These are phyloP conservation scores for Camptogramma bilineatum DNA, from an alignment of 2,888 invertebrate genomes.

Conservation along the genomic window DNA sequence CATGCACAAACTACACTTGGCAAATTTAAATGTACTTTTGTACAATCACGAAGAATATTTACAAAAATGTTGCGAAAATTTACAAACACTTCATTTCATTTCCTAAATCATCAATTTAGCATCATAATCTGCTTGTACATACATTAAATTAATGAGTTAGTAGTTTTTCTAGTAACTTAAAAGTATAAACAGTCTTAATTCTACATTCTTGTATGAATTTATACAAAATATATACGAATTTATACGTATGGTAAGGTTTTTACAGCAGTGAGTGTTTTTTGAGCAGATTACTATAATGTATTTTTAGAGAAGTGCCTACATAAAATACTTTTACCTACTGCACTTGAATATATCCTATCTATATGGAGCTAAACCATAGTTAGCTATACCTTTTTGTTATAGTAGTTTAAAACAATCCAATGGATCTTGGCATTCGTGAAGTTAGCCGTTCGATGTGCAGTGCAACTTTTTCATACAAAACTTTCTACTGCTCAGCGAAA, in stretches of 20 bases:
- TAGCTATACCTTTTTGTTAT: too few species aligned
- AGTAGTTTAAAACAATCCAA: too few species aligned
- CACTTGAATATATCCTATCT: not conserved
- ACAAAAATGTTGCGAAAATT: constrained; percentile 24
- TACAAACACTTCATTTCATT: constrained; percentile 29
- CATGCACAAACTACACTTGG: constrained; percentile 18
- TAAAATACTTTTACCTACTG: constrained; percentile 9
- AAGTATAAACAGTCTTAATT: constrained; percentile 54
- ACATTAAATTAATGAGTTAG: constrained; percentile 17
- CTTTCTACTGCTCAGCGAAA: too few species aligned
- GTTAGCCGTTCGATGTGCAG: too few species aligned
- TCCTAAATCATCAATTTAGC: constrained; percentile 5
- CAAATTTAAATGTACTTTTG: constrained; percentile 11
- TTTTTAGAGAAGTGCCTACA: not conserved
- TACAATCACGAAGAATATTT: constrained; percentile 33
- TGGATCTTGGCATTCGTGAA: too few species aligned
- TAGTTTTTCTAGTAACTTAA: constrained; percentile 37
- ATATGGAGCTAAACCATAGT: not conserved
- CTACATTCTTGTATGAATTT: constrained; percentile 35
- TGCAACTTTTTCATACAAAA: too few species aligned
- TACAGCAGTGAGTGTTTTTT: constrained; percentile 9
- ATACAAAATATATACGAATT: constrained; percentile 23
- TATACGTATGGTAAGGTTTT: constrained; percentile 10
- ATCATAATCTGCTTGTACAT: constrained; percentile 14
- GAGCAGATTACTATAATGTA: constrained; percentile 14